phyloP scores from a whole-genome alignment of 2,888 invertebrate species.

The Dynastes maya region DNA sequence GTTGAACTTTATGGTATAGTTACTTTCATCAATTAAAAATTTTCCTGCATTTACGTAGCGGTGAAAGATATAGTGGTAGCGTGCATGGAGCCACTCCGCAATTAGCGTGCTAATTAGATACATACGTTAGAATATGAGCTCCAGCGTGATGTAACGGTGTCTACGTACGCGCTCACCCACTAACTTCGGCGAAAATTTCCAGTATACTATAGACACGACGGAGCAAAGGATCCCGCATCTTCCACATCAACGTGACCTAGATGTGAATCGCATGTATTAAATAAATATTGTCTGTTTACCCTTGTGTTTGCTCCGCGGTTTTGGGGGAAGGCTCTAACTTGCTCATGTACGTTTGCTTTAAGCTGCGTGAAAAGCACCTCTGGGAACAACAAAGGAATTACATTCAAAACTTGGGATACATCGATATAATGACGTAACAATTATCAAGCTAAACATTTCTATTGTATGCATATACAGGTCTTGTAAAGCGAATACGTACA shows the following conservation, averaged over 20 bases:
- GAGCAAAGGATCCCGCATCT: not conserved
- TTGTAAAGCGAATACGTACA: too few relatives aligned
- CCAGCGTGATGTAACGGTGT: not conserved
- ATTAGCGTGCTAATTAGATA: constrained; percentile 36
- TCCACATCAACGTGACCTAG: constrained; percentile 25
- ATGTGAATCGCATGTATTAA: constrained; percentile 29
- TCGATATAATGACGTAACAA: too few relatives aligned
- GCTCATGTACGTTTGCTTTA: not conserved
- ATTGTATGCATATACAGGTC: too few relatives aligned
- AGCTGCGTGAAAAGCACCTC: not conserved
- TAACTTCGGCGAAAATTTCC: constrained; percentile 19
- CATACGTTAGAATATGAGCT: not conserved
- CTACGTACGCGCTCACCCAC: not conserved
- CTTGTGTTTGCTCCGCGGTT: constrained; percentile 7
- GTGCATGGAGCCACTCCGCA: not conserved
- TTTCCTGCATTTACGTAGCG: not conserved
- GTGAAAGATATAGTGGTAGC: not conserved
- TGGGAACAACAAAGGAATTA: not conserved
- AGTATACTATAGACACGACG: not conserved
- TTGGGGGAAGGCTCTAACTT: not conserved
- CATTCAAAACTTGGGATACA: too few relatives aligned
- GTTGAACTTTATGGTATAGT: not conserved
- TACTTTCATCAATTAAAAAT: constrained; percentile 27
- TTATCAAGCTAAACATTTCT: too few relatives aligned
- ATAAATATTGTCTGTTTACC: constrained; percentile 41